Conservation (phyloP, 1,140 invertebrate species). For the Euwallacea similis region DNA sequence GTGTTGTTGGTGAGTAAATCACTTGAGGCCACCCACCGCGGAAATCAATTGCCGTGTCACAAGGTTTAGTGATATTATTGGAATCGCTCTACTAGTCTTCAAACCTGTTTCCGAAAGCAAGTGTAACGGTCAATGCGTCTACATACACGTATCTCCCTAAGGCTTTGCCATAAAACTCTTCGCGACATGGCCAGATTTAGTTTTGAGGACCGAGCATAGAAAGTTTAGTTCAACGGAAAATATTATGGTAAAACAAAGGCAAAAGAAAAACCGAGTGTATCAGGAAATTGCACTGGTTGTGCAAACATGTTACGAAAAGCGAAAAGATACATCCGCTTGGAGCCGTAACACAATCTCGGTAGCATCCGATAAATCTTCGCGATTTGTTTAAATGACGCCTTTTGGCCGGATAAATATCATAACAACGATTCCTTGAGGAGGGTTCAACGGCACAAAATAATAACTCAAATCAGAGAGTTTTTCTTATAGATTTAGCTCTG, state of each 20-base stretch:
- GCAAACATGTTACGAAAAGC: conserved; percentile 4
- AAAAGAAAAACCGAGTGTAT: not conserved
- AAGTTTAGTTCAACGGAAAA: too few species aligned
- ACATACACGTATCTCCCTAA: too few species aligned
- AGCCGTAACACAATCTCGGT: conserved; percentile 3
- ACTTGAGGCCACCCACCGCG: conserved; percentile 6
- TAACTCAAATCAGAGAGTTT: not conserved
- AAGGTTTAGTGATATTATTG: not conserved
- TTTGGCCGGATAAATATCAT: not conserved
- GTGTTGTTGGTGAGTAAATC: conserved; percentile 13
- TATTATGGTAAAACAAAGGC: not conserved
- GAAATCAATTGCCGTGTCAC: not conserved
- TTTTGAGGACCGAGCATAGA: too few species aligned
- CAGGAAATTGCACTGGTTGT: conserved; percentile 12
- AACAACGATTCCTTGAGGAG: not conserved
- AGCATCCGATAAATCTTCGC: conserved; percentile 3
- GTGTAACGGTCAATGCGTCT: conserved; percentile 2
- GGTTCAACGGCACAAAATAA: not conserved
- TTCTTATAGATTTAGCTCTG: not conserved
- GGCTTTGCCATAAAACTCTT: too few species aligned
- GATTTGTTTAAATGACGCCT: not conserved
- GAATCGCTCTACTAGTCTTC: conserved; percentile 5
- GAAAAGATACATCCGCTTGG: conserved; percentile 13
- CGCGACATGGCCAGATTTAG: too few species aligned
- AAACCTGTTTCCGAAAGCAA: conserved; percentile 11